Percentiles rank a stretch among this genome's conserved stretches.
phyloP scores from a whole-genome alignment of 64 coral and sea anemone genomes.

The Platygyra sinensis region DNA sequence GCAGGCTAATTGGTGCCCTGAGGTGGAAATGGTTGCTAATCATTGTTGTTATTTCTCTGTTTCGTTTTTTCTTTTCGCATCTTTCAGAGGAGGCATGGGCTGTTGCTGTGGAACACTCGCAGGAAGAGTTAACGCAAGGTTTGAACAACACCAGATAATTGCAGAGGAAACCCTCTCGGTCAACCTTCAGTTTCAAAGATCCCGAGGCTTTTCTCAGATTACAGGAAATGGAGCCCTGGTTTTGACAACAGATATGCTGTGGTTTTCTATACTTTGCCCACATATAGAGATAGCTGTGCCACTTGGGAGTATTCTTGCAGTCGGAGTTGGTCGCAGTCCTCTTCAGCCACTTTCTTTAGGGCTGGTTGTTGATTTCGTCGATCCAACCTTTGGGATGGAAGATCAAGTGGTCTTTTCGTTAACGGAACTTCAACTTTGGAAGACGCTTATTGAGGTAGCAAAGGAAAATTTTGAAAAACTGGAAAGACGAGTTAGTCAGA shows the following conservation, averaged over 20 bases:
- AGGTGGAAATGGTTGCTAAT: no score
- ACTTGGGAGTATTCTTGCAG: not conserved
- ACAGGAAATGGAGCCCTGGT: slow-evolving; percentile 20
- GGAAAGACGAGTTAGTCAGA: not conserved
- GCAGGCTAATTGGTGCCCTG: no score
- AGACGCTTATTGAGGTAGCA: no score
- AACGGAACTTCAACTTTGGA: not conserved
- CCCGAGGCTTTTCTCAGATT: not conserved
- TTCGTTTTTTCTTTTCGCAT: no score
- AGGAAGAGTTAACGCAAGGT: not conserved
- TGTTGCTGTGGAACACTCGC: not conserved
- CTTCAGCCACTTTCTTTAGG: no score
- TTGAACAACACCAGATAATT: not conserved
- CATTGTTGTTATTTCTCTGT: no score
- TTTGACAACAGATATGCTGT: not conserved
- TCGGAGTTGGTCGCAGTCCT: not conserved
- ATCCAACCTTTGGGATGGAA: not conserved
- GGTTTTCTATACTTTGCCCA: not conserved
- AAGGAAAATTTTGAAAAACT: not conserved
- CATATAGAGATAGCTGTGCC: not conserved
- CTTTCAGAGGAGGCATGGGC: not conserved
- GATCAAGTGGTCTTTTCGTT: not conserved
- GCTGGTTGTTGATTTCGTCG: not conserved
- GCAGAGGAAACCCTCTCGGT: not conserved
- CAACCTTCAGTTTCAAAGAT: slow-evolving; percentile 3